A percentile compares a stretch with the other conserved stretches of the same genome.
phyloP scores from a whole-genome alignment of 2,888 invertebrate genomes.

The Parnassius glacialis region DNA sequence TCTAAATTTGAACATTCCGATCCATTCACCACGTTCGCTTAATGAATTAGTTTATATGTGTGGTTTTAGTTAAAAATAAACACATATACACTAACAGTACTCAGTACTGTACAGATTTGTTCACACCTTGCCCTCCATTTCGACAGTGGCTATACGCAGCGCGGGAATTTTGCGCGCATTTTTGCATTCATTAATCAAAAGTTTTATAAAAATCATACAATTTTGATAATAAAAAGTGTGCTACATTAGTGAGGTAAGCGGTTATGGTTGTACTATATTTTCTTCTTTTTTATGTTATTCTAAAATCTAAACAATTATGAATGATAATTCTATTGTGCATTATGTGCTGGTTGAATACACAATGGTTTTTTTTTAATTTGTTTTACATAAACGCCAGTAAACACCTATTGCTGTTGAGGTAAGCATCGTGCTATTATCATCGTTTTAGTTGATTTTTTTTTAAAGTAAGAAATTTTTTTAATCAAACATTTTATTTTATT shows the following conservation, averaged over 20 bases:
- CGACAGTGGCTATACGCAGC: slow-evolving; percentile 55
- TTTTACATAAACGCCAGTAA: background rate
- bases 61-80: slow-evolving; percentile 59
- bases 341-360: background rate
- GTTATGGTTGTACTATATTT: background rate
- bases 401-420: background rate
- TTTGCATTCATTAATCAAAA: slow-evolving; percentile 27
- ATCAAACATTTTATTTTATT: too few relatives aligned
- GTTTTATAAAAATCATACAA: slow-evolving; percentile 17
- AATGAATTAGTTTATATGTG: slow-evolving; percentile 21
- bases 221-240: slow-evolving; percentile 14
- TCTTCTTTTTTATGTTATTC: background rate
- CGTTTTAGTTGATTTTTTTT: too few relatives aligned
- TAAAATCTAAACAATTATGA: background rate
- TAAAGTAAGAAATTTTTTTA: too few relatives aligned
- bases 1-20: slow-evolving; percentile 18
- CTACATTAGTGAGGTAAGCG: slow-evolving; percentile 11
- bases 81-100: slow-evolving; percentile 47
- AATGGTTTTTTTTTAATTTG: background rate
- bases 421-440: too few relatives aligned
- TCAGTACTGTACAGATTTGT: slow-evolving; percentile 44
- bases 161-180: slow-evolving; percentile 53
- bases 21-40: slow-evolving; percentile 16
- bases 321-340: background rate
- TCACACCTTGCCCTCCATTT: slow-evolving; percentile 62